Evolutionary conservation across 2,888 invertebrate species (phyloP).

Genomic region (Trachelus iudaicus): DNA sequence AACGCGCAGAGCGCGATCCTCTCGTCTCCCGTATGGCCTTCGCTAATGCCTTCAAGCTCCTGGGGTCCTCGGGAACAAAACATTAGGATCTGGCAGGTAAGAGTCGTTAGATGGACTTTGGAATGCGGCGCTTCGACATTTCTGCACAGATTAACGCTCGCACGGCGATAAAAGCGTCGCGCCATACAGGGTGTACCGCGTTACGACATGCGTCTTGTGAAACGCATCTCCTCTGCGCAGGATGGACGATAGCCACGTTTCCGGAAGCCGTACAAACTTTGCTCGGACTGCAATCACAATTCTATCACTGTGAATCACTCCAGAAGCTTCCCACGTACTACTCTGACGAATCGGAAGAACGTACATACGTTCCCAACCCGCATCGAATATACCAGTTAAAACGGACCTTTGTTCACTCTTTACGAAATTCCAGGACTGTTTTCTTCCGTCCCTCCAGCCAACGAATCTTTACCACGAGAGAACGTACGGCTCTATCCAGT

Average conservation of each 20-base stretch:
- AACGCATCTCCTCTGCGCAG: not conserved
- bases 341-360: not conserved
- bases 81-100: not conserved
- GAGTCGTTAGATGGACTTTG: constrained; percentile 35
- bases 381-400: not conserved
- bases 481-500: not conserved
- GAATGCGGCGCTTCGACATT: constrained; percentile 39
- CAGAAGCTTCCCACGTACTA: not conserved
- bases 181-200: constrained; percentile 6
- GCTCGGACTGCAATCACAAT: not conserved
- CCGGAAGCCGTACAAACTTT: not conserved
- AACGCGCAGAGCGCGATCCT: not conserved
- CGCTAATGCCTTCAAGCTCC: not conserved
- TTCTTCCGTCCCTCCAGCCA: not conserved
- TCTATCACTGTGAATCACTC: not conserved
- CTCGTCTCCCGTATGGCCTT: not conserved
- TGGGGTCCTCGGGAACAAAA: not conserved
- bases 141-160: constrained; percentile 14
- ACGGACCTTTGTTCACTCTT: not conserved
- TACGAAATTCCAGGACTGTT: not conserved
- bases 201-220: constrained; percentile 14
- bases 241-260: not conserved
- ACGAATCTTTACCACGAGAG: not conserved
- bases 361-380: not conserved
- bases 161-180: not conserved